Evolutionary conservation across 2,888 invertebrate genomes (phyloP).

Genomic region (Scaptomyza tumidula): DNA sequence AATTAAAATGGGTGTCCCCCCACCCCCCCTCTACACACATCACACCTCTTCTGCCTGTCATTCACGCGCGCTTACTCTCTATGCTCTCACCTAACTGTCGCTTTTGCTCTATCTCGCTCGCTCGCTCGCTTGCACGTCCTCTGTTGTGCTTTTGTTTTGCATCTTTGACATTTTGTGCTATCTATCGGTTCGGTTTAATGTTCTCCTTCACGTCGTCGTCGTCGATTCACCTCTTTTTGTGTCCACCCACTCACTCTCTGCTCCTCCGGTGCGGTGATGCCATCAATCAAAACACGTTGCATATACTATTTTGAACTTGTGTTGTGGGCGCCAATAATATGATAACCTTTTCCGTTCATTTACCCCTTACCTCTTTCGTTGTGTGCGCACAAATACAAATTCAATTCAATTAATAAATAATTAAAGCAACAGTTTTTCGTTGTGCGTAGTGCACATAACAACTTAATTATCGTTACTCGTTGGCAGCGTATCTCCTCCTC

Average conservation of each 20-base stretch:
- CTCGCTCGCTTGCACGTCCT: too few relatives aligned
- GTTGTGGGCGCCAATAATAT: slow-evolving; percentile 33
- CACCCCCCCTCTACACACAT: neutral
- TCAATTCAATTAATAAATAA: slow-evolving; percentile 65
- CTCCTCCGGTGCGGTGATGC: too few relatives aligned
- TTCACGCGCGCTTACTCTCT: slow-evolving; percentile 23
- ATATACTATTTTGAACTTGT: slow-evolving; percentile 51
- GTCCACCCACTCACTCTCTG: too few relatives aligned
- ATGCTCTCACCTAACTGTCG: slow-evolving; percentile 17
- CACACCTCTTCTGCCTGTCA: slow-evolving; percentile 12
- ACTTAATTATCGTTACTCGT: slow-evolving; percentile 64
- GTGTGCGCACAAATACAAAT: slow-evolving; percentile 44
- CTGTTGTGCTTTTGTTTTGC: slow-evolving; percentile 52
- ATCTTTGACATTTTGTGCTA: slow-evolving; percentile 65
- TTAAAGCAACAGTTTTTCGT: slow-evolving; percentile 53
- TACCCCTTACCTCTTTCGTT: too few relatives aligned
- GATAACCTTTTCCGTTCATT: slow-evolving; percentile 45
- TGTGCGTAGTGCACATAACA: slow-evolving; percentile 44
- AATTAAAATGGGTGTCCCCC: slow-evolving; percentile 58
- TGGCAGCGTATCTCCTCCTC: slow-evolving; percentile 7
- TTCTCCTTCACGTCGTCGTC: neutral
- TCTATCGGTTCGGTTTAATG: slow-evolving; percentile 21
- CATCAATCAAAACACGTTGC: slow-evolving; percentile 52
- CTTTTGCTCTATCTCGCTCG: slow-evolving; percentile 1
- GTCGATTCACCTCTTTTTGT: neutral